Evolutionary conservation across 2,113 vertebrate species (phyloP), one percentile per base, ranked within the genome.

Genomic region (Sisor rabdophorus): DNA sequence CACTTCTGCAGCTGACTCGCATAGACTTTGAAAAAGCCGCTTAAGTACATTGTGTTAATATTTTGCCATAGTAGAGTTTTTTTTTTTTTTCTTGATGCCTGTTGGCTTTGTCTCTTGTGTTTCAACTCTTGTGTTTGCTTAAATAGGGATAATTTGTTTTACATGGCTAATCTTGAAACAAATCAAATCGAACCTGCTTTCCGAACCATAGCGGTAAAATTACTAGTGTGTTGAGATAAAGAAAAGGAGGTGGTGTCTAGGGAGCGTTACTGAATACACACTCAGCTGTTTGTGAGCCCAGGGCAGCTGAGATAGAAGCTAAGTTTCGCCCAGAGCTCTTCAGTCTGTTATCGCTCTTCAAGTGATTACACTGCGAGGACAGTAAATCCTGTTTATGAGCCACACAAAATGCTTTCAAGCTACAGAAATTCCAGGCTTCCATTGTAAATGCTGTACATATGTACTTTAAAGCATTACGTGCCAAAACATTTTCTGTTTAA

Each of bases 131-230:
- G 52, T 59, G 52, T 69, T 26, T 81, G 71, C 63, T 70, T 80
- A 73, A 82, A 59, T n/a, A 75, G 71, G 63, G 71, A 81, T 81
- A 78, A 78, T 77, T 63, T 69, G 64, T 81, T 83, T 81, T 77
- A 67, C 75, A 77, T 81, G 82, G 79, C 48, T 61, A 73, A 75
- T 80, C 72, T 73, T 79, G 15, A 69, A 81, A 82, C 70, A 67
- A 77, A 80, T 83, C 70, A 81, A 59, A 48, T 58, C 64, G 32
- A 12, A 65, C 71, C 82, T 87, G 69, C 4, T 7, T 70, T 88
- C 86, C 85, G 60, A 70, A 85, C 80, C 87, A 82, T 86, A 89
- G 89, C 88, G 88, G 89, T 88, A 87, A 89, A 89, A 90, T 87
- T 86, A 85, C 88, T 88, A 86, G 87, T 88, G 83, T 86, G 84